Conservation (phyloP, 2,888 invertebrate genomes). For the Phorcus lineatus region DNA sequence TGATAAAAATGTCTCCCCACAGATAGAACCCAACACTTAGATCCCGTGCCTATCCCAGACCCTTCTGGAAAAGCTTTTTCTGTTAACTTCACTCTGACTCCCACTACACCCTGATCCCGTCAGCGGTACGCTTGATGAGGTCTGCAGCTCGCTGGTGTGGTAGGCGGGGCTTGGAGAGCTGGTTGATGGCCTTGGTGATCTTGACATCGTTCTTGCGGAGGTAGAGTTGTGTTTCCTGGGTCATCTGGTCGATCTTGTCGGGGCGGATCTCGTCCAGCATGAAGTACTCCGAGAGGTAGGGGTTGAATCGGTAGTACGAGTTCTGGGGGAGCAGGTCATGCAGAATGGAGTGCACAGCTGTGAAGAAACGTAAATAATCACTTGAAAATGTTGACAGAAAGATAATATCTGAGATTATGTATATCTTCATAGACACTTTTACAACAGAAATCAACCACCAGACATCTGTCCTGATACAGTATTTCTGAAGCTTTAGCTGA, state of each 20-base stretch:
- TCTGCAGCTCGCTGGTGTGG: slow-evolving; percentile 56
- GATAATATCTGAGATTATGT: too few relatives aligned
- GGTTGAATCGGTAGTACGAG: slow-evolving; percentile 90
- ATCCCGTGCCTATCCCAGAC: too few relatives aligned
- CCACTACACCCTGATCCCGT: slow-evolving; percentile 17
- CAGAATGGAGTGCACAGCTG: slow-evolving; percentile 80
- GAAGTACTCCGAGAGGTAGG: slow-evolving; percentile 87
- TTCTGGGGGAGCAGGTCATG: slow-evolving; percentile 79
- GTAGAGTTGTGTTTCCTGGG: slow-evolving; percentile 87
- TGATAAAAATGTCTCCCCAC: too few relatives aligned
- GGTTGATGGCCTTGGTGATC: slow-evolving; percentile 71
- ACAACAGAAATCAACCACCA: too few relatives aligned
- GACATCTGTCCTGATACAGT: too few relatives aligned
- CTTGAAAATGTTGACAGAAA: neutral
- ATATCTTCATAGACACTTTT: neutral
- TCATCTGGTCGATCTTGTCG: slow-evolving; percentile 83
- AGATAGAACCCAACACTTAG: too few relatives aligned
- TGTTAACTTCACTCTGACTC: neutral
- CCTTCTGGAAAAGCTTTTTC: too few relatives aligned
- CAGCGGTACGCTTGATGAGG: slow-evolving; percentile 36
- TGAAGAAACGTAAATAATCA: slow-evolving; percentile 22
- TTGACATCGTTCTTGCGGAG: slow-evolving; percentile 87
- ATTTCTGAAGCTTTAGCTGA: too few relatives aligned
- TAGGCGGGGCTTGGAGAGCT: slow-evolving; percentile 50
- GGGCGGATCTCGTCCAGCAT: slow-evolving; percentile 88